Evolutionary conservation across 2,113 vertebrate genomes (phyloP), one percentile per base, ranked within the genome.

Genomic region (Serilophus lunatus): DNA sequence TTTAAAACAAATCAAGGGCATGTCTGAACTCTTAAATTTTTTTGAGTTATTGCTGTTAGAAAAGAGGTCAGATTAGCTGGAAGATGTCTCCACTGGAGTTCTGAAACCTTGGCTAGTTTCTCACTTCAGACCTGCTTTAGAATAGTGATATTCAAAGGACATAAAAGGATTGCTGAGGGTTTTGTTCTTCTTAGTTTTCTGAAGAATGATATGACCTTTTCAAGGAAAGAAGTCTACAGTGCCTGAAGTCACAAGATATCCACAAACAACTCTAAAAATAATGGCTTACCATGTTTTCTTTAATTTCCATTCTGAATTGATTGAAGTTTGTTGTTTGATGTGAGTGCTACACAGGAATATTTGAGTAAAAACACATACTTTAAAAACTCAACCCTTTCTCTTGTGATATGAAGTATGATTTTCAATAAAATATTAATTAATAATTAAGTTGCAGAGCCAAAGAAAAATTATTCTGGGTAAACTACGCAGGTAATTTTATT

Each of bases 1-100:
- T 96, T 96, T 96, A 84, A 93, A 96, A 78, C 75, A 96, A 95
- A 95, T 88, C 94, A 95, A 96, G 90, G 90, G 68, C 90, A 90
- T 40, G 60, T 90, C 88, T 96, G 85, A 96, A 93, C 68, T 90
- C 82, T 70, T 61, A 69, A 63, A 12, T 44, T 92, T 92, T 94
- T 95, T 80, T 88, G 29, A 92, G 82, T 93, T 94, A 88, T 88
- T 96, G 83, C 68, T 93, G 60, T 68, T 85, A 79, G 91, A 88
- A 90, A 90, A 92, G 90, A 97, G 94, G 92, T 97, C 95, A 96
- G 75, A 96, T 95, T 94, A 97, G 22, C 79, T 90, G 88, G 90
- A 95, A 88, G 90, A 92, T 81, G 51, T 88, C 90, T 95, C 88
- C 68, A 96, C 68, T 93, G 92, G 82, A 96, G 90, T 81, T 88